Evolutionary conservation across 1,140 invertebrate species (phyloP), one percentile per base, ranked within the genome.

Genomic region (Akabosia matsudoensis): DNA sequence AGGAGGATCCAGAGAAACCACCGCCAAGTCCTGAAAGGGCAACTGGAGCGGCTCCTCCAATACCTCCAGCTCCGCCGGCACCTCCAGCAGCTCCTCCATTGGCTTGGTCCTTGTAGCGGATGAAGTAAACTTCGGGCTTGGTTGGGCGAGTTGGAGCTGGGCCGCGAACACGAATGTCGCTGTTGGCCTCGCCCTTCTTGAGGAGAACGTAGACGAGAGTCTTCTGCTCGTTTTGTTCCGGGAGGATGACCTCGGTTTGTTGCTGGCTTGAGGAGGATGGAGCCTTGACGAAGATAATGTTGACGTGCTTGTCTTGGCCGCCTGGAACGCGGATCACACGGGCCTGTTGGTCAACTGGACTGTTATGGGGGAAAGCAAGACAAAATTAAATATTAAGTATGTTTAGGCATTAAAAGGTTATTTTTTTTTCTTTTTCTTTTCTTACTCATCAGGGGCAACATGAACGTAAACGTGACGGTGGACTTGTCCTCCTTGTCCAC

Each of bases 201-300:
- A 93, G 92, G 84, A 94, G 85, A 30, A 94, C 92, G 85, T 94
- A 94, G 81, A 94, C 92, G 74, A 93, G 87, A 24, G 92, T 94
- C 87, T 93, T 94, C 84, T 93, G 91, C 85, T 92, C 91, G 28
- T 67, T 45, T 73, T 73, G 75, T 26, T 76, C 75, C 1, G 86
- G 84, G 0, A 92, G 91, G 77, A 93, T 88, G 28, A 90, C 85
- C 3, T 76, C 91, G 91, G 0, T 91, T 91, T 3, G 90, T 92
- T 18, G 91, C 91, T 91, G 74, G 91, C 89, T 45, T 91, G 91
- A 73, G 91, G 88, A 90, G 70, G 92, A 89, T 72, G 93, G 92
- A 45, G 93, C 92, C 87, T 94, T 93, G 85, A 94, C 94, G 88
- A 94, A 94, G 84, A 93, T 92, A 82, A 93, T 93, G 83, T 93